These are phyloP conservation scores for Tipula helvola DNA, from an alignment of 2,888 invertebrate genomes.

Conservation along the genomic window DNA sequence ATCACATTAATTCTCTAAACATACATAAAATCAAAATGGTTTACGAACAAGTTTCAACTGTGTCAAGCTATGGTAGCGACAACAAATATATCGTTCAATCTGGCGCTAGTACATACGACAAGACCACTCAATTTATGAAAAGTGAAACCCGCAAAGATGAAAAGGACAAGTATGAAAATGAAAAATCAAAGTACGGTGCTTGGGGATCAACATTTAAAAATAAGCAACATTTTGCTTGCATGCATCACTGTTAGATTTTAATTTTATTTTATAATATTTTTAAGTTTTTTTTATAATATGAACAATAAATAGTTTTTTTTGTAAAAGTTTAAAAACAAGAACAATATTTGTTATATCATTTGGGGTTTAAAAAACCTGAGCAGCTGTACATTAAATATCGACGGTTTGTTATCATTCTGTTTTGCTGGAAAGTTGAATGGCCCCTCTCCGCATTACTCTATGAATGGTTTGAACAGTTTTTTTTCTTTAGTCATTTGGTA, in stretches of 20 bases:
- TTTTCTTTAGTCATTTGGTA: constrained; percentile 33
- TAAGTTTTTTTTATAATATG: not conserved
- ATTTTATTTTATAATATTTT: not conserved
- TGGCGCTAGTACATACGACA: not conserved
- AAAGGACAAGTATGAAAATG: not conserved
- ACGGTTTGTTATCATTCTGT: not conserved
- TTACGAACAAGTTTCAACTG: not conserved
- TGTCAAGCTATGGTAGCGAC: not conserved
- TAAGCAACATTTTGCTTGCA: constrained; percentile 55
- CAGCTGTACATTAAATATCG: too few species aligned
- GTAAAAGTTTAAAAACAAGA: not conserved
- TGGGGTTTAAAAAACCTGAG: not conserved
- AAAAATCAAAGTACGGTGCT: constrained; percentile 37
- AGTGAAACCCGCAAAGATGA: not conserved
- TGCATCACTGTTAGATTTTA: constrained; percentile 47
- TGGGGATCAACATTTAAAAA: constrained; percentile 67
- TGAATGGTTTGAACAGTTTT: constrained; percentile 37
- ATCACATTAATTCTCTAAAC: not conserved
- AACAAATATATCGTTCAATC: not conserved
- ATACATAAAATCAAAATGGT: not conserved
- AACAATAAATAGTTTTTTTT: not conserved
- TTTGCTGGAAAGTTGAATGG: not conserved
- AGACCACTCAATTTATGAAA: not conserved
- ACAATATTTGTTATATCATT: not conserved
- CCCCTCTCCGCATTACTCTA: constrained; percentile 29